Evolutionary conservation across 2,797 vertebrate species (phyloP).

Genomic region (Thalassophryne amazonica): DNA sequence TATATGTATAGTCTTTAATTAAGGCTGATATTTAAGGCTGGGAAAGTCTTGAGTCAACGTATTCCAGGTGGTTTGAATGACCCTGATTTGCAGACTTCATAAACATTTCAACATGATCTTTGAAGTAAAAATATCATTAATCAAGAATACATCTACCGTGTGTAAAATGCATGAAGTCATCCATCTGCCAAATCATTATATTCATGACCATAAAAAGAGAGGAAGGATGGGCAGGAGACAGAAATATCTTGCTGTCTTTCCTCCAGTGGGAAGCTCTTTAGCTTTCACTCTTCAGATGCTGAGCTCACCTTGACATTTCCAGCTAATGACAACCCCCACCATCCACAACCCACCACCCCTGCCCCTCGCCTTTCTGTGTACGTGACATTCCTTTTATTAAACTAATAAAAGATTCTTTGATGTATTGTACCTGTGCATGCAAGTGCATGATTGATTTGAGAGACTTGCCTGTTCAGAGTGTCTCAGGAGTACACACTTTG

Average conservation of each 20-base stretch:
- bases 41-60: slow-evolving; percentile 9
- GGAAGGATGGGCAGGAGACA: slow-evolving; percentile 14
- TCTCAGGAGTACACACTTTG: too few relatives aligned
- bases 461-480: background rate
- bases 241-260: slow-evolving; percentile 23
- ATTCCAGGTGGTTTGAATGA: slow-evolving; percentile 1
- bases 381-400: slow-evolving; percentile 31
- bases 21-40: slow-evolving; percentile 16
- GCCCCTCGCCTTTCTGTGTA: slow-evolving; percentile 8
- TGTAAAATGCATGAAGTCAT: too few relatives aligned
- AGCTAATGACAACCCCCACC: slow-evolving; percentile 58
- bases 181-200: slow-evolving; percentile 29
- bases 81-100: slow-evolving; percentile 12
- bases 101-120: background rate
- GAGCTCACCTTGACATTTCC: slow-evolving; percentile 64
- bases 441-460: slow-evolving; percentile 1
- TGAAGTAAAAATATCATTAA: background rate
- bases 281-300: slow-evolving; percentile 26
- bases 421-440: slow-evolving; percentile 29
- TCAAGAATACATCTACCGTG: too few relatives aligned
- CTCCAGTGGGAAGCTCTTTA: slow-evolving; percentile 25
- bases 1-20: too few relatives aligned
- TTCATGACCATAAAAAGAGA: slow-evolving; percentile 18
- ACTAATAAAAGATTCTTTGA: slow-evolving; percentile 39
- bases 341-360: too few relatives aligned